Evolutionary conservation across 2,113 vertebrate genomes (phyloP), one percentile per base, ranked within the genome.

Genomic region (Paradisaea rubra): DNA sequence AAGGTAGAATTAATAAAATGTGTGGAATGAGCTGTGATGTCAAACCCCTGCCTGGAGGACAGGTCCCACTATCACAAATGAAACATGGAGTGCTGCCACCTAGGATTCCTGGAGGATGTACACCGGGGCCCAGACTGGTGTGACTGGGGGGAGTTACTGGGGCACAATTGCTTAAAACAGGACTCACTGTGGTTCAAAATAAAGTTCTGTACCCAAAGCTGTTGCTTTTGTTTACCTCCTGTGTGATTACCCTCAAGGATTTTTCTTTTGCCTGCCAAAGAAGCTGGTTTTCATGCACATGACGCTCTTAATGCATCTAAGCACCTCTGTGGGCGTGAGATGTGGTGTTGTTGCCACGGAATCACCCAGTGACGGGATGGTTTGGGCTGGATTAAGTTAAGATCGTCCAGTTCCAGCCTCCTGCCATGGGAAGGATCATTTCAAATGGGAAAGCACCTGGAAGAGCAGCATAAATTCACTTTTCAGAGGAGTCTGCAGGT

Each of bases 311-410:
- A 54, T 11, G 19, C 64, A 37, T 13, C 16, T 4, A 11, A 47
- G 53, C 15, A 31, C 24, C 33, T 54, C 22, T 2, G 9, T 1
- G 33, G 16, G 10, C 19, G 44, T 28, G 61, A 68, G 35, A 23
- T 4, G 6, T 1, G 35, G 31, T 20, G 77, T 0, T 66, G 35
- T 0, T 44, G 25, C 8, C 9, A 5, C 28, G 20, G 44, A 41
- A 45, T 6, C 20, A 21, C 8, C 16, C 35, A n/a, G 10, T 2
- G 19, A 21, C 16, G 52, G 25, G 31, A 25, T 24, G 6, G 17
- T 7, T 74, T 60, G 78, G 28, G n/a, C 10, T 47, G n/a, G 47
- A 9, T 25, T 35, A 30, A 56, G 3, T 25, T 21, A 15, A 41
- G 47, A 13, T 47, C 24, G 30, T 12, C 24, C 69, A 66, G 4